Evolutionary conservation across 2,797 vertebrate species (phyloP).

Genomic region (Rhabdophis nuchalis): DNA sequence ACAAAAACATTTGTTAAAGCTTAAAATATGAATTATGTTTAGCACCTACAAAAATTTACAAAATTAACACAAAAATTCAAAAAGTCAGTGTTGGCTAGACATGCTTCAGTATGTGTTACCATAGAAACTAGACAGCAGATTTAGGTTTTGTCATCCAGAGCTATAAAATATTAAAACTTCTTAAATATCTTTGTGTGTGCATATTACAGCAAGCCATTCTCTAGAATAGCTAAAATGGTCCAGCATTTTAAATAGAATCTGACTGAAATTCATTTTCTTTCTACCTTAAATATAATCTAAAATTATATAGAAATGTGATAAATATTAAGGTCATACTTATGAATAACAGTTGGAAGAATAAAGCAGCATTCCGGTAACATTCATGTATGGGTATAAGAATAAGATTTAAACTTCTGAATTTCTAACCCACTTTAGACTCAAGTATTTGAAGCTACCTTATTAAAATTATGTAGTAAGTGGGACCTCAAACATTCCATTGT

Average conservation of each 20-base stretch:
- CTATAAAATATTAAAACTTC: slow-evolving; percentile 75
- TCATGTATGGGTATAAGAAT: neutral
- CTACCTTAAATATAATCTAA: neutral
- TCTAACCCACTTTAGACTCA: neutral
- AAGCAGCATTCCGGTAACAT: neutral
- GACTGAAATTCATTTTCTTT: slow-evolving; percentile 2
- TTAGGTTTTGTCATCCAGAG: slow-evolving; percentile 69
- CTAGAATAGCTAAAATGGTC: slow-evolving; percentile 55
- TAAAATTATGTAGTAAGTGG: neutral
- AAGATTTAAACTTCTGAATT: neutral
- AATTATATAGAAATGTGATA: slow-evolving; percentile 8
- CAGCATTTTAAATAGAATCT: slow-evolving; percentile 50
- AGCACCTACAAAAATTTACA: slow-evolving; percentile 42
- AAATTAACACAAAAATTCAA: slow-evolving; percentile 66
- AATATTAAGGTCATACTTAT: slow-evolving; percentile 27
- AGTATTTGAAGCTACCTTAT: neutral
- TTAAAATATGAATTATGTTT: slow-evolving; percentile 60
- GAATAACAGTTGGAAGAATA: slow-evolving; percentile 8
- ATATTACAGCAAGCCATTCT: slow-evolving; percentile 58
- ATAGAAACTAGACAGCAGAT: slow-evolving; percentile 71
- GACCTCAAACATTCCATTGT: neutral
- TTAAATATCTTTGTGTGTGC: slow-evolving; percentile 65
- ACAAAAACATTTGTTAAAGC: slow-evolving; percentile 55
- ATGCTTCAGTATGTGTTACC: slow-evolving; percentile 71
- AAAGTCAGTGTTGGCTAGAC: slow-evolving; percentile 67